Conservation (phyloP, 2,888 invertebrate genomes). For the Pseudococcus viburni region DNA sequence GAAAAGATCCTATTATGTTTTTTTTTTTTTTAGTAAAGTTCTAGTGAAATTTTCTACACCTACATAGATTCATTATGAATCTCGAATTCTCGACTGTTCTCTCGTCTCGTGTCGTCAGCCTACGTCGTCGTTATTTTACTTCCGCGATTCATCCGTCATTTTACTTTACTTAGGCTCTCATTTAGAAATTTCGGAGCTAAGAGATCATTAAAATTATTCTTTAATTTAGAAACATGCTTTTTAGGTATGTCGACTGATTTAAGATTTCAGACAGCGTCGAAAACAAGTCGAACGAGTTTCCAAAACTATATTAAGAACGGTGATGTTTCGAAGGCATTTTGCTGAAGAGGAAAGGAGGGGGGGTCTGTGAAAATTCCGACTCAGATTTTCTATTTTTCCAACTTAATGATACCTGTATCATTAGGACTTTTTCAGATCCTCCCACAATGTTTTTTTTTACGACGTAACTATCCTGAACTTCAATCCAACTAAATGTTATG, state of each 20-base stretch:
- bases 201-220: neutral
- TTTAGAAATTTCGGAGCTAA: neutral
- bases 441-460: no score
- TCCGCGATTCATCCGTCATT: neutral
- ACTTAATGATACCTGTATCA: no score
- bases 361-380: no score
- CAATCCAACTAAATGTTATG: no score
- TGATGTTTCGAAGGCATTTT: no score
- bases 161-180: neutral
- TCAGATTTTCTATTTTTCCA: no score
- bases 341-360: no score
- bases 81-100: neutral
- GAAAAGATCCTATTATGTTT: neutral
- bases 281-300: neutral
- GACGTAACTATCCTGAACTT: no score
- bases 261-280: no score
- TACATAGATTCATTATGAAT: neutral
- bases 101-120: neutral
- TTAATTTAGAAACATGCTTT: neutral
- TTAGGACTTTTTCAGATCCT: no score
- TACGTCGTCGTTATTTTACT: conserved; percentile 4
- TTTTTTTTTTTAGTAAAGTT: neutral
- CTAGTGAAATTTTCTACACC: neutral
- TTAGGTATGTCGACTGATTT: neutral
- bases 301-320: no score